These are phyloP conservation scores for Psittacula cyanocephala DNA, from an alignment of 2,113 vertebrate species.

Conservation along the genomic window DNA sequence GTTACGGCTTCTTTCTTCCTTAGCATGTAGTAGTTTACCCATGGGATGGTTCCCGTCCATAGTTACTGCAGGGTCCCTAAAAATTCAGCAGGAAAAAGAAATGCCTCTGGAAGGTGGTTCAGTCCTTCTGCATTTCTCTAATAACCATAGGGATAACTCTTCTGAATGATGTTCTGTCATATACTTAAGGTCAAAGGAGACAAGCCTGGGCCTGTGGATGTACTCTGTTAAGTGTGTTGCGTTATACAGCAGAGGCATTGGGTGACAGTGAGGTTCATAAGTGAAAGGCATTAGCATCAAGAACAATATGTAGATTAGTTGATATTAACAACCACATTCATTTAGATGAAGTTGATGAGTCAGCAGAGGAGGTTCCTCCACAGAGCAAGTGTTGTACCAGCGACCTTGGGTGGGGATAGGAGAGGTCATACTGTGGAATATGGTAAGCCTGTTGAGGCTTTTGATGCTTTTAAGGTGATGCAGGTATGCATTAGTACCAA, in stretches of 20 bases:
- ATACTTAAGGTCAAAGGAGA: neutral
- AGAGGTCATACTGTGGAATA: neutral
- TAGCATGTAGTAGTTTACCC: neutral
- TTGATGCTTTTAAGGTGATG: neutral
- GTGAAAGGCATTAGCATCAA: neutral
- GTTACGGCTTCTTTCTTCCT: neutral
- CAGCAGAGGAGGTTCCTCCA: neutral
- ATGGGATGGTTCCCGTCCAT: neutral
- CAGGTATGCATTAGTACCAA: rapidly evolving
- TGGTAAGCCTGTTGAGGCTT: neutral
- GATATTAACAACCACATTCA: neutral
- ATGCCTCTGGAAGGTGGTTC: neutral
- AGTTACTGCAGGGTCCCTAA: neutral
- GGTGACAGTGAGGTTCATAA: rapidly evolving
- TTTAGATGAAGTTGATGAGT: conserved; percentile 15
- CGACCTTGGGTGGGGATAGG: neutral
- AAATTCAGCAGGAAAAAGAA: neutral
- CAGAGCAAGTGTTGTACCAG: rapidly evolving
- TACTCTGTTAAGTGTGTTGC: rapidly evolving
- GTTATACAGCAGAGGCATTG: rapidly evolving
- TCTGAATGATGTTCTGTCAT: neutral
- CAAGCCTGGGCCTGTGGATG: neutral
- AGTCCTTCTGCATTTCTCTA: neutral
- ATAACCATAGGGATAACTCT: neutral
- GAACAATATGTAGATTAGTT: neutral